Percentiles rank a stretch among this genome's conserved stretches.
These are phyloP conservation scores for Nothura maculosa DNA, from an alignment of 2,797 vertebrate species.

Conservation along the genomic window DNA sequence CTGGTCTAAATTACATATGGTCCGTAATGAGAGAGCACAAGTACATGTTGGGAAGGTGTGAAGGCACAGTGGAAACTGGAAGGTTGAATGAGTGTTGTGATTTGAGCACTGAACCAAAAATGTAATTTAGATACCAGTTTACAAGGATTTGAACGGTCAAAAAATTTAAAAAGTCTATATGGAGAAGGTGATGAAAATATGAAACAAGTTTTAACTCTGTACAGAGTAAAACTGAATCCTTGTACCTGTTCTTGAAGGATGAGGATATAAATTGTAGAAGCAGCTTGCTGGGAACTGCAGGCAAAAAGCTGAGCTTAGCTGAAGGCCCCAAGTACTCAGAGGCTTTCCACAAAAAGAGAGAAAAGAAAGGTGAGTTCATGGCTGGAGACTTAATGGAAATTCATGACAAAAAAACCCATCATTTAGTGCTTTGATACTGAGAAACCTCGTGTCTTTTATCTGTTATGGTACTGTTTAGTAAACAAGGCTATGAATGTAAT, in stretches of 20 bases:
- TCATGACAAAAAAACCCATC: background rate
- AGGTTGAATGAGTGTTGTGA: constrained; percentile 48
- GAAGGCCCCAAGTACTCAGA: background rate
- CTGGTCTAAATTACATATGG: background rate
- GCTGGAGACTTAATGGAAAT: constrained; percentile 14
- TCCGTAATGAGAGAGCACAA: background rate
- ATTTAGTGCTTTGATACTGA: background rate
- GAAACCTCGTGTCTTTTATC: constrained; percentile 19
- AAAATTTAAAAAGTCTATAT: constrained; percentile 23
- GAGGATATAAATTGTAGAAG: background rate
- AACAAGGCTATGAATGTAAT: background rate
- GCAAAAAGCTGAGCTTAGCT: constrained; percentile 6
- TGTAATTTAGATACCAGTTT: constrained; percentile 59
- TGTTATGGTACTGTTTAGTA: constrained; percentile 17
- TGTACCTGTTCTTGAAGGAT: constrained; percentile 2
- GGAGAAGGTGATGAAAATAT: constrained; percentile 27
- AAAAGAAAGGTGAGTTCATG: constrained; percentile 10
- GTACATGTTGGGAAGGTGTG: constrained; percentile 2
- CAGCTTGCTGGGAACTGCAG: background rate
- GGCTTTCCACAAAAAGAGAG: background rate
- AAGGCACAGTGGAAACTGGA: background rate
- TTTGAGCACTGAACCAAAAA: constrained; percentile 55
- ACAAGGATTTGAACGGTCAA: constrained; percentile 51
- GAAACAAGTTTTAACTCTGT: constrained; percentile 32
- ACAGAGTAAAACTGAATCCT: constrained; percentile 29